Conservation (phyloP, 2,888 invertebrate species). For the Lycophotia porphyrea region DNA sequence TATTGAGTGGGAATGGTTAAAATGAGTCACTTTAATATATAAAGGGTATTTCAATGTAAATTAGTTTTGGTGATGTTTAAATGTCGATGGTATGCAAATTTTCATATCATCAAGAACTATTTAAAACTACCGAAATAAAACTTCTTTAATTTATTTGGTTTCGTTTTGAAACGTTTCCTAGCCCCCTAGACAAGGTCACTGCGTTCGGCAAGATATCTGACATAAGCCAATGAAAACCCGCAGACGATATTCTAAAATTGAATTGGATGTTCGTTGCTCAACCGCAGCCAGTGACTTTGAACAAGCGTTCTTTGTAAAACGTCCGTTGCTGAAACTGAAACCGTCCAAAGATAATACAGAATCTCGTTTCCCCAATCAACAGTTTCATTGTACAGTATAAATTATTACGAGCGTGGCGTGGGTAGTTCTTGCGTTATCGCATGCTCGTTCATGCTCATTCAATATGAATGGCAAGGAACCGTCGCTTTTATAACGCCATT, state of each 20-base stretch:
- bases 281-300: slow-evolving; percentile 3
- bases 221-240: not conserved
- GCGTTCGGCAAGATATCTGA: not conserved
- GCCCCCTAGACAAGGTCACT: not conserved
- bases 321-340: slow-evolving; percentile 33
- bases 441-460: slow-evolving; percentile 71
- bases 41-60: slow-evolving; percentile 22
- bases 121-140: not conserved
- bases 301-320: slow-evolving; percentile 16
- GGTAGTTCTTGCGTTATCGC: slow-evolving; percentile 71
- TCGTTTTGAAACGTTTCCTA: not conserved
- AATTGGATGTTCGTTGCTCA: slow-evolving; percentile 8
- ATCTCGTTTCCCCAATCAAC: slow-evolving; percentile 55
- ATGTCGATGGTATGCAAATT: slow-evolving; percentile 3
- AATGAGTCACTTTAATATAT: slow-evolving; percentile 26
- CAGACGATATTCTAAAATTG: not conserved
- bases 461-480: slow-evolving; percentile 75
- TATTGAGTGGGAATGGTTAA: slow-evolving; percentile 41
- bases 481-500: slow-evolving; percentile 64
- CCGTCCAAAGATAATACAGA: slow-evolving; percentile 34
- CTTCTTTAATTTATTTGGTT: not conserved
- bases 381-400: slow-evolving; percentile 57
- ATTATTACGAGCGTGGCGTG: slow-evolving; percentile 57
- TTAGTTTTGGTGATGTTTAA: slow-evolving; percentile 3
- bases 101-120: not conserved